Conservation (phyloP, 2,113 vertebrate genomes). For the Lophius piscatorius region DNA sequence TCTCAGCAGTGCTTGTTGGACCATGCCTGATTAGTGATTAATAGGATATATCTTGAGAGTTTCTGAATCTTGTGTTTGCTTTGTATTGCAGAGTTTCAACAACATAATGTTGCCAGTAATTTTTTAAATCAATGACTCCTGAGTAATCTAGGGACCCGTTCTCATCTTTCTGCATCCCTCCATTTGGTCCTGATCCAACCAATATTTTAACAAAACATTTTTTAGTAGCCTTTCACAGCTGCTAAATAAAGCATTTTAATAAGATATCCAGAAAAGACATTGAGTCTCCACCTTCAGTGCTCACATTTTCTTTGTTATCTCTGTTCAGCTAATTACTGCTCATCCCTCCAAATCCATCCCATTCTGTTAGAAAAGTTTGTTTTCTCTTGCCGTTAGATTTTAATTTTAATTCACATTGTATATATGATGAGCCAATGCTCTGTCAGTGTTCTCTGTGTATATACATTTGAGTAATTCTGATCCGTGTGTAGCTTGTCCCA, state of each 20-base stretch:
- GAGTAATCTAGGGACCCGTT: conserved; percentile 45
- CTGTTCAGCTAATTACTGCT: conserved; percentile 28
- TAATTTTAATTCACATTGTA: conserved; percentile 43
- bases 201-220: conserved; percentile 40
- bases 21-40: conserved; percentile 47
- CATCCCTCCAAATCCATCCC: conserved; percentile 28
- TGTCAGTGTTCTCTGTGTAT: conserved; percentile 45
- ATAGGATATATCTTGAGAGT: conserved; percentile 10
- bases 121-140: conserved; percentile 32
- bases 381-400: conserved; percentile 38
- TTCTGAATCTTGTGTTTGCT: conserved; percentile 6
- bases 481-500: conserved; percentile 45
- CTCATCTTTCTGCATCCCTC: conserved; percentile 46
- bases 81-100: conserved; percentile 23
- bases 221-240: conserved; percentile 17
- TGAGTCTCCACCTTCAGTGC: conserved; percentile 27
- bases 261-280: conserved; percentile 30
- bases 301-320: conserved; percentile 29
- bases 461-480: conserved; percentile 48
- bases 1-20: conserved; percentile 21
- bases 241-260: conserved; percentile 36
- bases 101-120: conserved; percentile 26
- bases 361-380: conserved; percentile 28
- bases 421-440: conserved; percentile 44
- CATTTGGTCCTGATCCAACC: conserved; percentile 41